Percentiles rank a stretch among this genome's conserved stretches.
phyloP scores from a whole-genome alignment of 2,113 vertebrate species.

The Pachypanchax playfairii region DNA sequence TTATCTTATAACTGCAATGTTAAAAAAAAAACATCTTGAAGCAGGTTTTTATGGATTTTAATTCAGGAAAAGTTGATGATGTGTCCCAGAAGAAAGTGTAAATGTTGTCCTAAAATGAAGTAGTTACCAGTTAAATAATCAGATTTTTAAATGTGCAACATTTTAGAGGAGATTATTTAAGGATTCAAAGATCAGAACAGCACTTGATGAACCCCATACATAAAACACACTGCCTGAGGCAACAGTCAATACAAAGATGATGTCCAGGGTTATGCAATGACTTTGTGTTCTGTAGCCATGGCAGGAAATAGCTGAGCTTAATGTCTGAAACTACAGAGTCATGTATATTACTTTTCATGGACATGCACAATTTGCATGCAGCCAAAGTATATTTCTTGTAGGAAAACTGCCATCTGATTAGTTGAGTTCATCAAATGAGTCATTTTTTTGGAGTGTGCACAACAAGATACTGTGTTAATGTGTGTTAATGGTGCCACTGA shows the following conservation, averaged over 20 bases:
- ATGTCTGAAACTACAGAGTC: constrained; percentile 18
- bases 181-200: constrained; percentile 27
- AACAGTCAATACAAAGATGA: constrained; percentile 28
- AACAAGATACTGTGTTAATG: neutral
- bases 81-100: neutral
- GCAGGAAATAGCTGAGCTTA: constrained; percentile 4
- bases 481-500: constrained; percentile 34
- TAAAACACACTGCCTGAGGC: neutral
- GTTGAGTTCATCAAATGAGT: too few species aligned
- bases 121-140: too few species aligned
- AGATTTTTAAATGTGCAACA: neutral
- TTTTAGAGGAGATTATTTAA: neutral
- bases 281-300: constrained; percentile 1
- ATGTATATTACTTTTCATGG: too few species aligned
- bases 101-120: too few species aligned
- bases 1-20: neutral
- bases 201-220: neutral
- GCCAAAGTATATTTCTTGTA: too few species aligned
- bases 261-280: constrained; percentile 20
- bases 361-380: too few species aligned
- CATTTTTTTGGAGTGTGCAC: too few species aligned
- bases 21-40: neutral
- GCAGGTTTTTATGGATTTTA: too few species aligned
- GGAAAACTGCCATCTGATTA: too few species aligned
- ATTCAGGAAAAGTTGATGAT: neutral